Conservation (phyloP, 2,888 invertebrate genomes). For the Tenthredo amoena region DNA sequence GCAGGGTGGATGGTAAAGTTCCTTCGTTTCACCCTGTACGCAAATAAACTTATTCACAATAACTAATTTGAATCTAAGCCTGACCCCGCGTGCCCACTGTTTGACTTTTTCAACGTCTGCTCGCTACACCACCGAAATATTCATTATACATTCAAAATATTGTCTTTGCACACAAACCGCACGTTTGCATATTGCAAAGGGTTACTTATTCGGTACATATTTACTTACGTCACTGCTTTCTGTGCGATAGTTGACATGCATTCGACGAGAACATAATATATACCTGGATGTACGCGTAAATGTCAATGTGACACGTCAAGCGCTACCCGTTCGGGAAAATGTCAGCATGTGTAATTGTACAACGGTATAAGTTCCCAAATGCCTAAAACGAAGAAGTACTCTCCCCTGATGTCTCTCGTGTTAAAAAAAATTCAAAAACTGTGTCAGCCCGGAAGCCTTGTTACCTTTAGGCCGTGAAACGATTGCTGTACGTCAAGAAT, state of each 20-base stretch:
- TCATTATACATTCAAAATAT: conserved; percentile 74
- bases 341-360: background rate
- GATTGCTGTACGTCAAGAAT: conserved; percentile 1
- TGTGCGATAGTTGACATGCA: background rate
- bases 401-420: background rate
- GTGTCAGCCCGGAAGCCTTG: background rate
- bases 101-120: conserved; percentile 43
- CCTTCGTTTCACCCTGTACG: conserved; percentile 11
- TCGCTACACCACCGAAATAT: conserved; percentile 52
- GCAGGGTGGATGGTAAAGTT: background rate
- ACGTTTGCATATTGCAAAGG: conserved; percentile 51
- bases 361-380: background rate
- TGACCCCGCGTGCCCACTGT: conserved; percentile 3
- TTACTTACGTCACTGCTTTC: conserved; percentile 39
- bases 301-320: background rate
- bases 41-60: conserved; percentile 43
- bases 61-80: conserved; percentile 38
- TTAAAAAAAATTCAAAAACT: background rate
- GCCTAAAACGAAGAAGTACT: background rate
- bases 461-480: background rate
- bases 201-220: conserved; percentile 55
- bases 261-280: background rate
- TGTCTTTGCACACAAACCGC: conserved; percentile 64
- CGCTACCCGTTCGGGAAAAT: background rate
- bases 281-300: background rate